A percentile compares a stretch with the other conserved stretches of the same genome.
These are phyloP conservation scores for Bombus waltoni DNA, from an alignment of 1,140 invertebrate species.

Conservation along the genomic window DNA sequence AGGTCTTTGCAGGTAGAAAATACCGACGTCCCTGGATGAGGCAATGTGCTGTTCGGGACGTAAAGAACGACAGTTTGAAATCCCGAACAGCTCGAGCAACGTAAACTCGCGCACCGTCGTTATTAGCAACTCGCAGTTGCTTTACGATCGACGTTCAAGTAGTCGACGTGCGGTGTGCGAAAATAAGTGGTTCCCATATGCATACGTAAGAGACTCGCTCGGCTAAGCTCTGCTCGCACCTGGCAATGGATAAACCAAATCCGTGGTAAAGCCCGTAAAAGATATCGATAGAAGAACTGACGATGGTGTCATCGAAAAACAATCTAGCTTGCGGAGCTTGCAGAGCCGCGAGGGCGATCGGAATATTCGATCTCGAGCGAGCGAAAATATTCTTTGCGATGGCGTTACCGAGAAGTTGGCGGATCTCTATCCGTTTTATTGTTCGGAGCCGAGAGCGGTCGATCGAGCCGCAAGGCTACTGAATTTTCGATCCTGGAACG, in stretches of 20 bases:
- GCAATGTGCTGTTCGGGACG: too few species aligned
- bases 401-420: background rate
- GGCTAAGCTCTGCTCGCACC: background rate
- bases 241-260: background rate
- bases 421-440: background rate
- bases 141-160: background rate
- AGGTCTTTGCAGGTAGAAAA: too few species aligned
- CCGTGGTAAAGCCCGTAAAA: background rate
- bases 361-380: background rate
- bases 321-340: background rate
- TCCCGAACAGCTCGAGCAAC: background rate
- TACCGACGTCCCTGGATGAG: too few species aligned
- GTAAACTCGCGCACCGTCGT: background rate
- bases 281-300: background rate
- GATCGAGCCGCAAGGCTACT: background rate
- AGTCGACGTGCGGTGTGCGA: background rate
- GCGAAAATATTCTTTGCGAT: background rate
- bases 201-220: background rate
- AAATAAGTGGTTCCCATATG: background rate
- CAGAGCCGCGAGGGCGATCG: background rate
- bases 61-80: too few species aligned
- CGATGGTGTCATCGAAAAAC: background rate
- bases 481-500: constrained; percentile 24
- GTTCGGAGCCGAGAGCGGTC: too few species aligned
- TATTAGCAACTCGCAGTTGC: background rate